Evolutionary conservation across 2,113 vertebrate genomes (phyloP).

Genomic region (Dasyornis broadbenti): DNA sequence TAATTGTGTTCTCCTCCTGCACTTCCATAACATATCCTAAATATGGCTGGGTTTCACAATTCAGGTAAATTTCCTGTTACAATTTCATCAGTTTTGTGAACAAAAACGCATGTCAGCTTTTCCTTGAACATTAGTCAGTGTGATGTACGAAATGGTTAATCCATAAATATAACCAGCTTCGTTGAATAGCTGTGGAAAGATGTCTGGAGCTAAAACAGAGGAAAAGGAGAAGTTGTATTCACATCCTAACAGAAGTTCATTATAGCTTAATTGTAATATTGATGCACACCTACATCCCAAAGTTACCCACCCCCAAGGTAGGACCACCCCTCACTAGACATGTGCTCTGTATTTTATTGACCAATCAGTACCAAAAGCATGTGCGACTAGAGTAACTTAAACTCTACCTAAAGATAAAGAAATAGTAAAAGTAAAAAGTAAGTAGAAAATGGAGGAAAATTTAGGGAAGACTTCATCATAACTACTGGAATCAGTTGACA

Average conservation of each 20-base stretch:
- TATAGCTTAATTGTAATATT: background rate
- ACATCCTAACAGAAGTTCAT: too few species aligned
- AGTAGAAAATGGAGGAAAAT: background rate
- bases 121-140: background rate
- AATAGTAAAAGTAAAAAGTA: background rate
- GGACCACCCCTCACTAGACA: too few species aligned
- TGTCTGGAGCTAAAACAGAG: background rate
- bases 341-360: background rate
- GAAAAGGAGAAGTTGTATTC: background rate
- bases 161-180: background rate
- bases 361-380: background rate
- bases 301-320: background rate
- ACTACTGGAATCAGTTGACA: background rate
- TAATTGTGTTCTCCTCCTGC: rapidly evolving
- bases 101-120: background rate
- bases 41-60: background rate
- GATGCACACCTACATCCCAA: background rate
- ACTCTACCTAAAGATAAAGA: background rate
- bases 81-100: background rate
- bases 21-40: background rate
- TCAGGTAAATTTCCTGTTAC: background rate
- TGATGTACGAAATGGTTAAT: background rate
- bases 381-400: background rate
- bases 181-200: background rate
- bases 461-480: rapidly evolving